Evolutionary conservation across 2,113 vertebrate species (phyloP).

Genomic region (Ceuthmochares aereus): DNA sequence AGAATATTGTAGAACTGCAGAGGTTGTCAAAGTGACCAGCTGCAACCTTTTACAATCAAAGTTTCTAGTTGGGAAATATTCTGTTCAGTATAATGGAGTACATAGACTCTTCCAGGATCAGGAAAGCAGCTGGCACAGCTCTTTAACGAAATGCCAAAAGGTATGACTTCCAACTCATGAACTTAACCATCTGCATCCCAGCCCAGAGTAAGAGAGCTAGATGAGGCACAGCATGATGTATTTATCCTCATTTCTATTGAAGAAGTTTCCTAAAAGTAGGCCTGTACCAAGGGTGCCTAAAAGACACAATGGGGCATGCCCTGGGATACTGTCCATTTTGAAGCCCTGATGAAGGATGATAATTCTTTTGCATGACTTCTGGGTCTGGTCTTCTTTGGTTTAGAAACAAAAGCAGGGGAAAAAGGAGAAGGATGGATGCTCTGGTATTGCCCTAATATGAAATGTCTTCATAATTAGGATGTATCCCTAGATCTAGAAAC

Average conservation of each 20-base stretch:
- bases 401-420: neutral
- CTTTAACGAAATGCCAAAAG: neutral
- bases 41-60: neutral
- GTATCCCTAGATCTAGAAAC: neutral
- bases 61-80: neutral
- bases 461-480: neutral
- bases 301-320: neutral
- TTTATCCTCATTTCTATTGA: neutral
- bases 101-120: neutral
- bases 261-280: neutral
- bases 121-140: neutral
- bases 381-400: neutral
- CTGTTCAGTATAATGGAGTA: neutral
- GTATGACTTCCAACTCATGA: neutral
- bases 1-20: neutral
- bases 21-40: neutral
- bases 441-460: neutral
- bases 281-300: fast-evolving
- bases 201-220: neutral
- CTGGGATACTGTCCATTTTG: neutral
- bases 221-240: neutral
- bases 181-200: neutral
- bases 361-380: neutral
- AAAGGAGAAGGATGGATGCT: neutral
- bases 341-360: neutral